These are phyloP conservation scores for Lepidocyrtoides sp. DNA, from an alignment of 2,888 invertebrate genomes.

Conservation along the genomic window DNA sequence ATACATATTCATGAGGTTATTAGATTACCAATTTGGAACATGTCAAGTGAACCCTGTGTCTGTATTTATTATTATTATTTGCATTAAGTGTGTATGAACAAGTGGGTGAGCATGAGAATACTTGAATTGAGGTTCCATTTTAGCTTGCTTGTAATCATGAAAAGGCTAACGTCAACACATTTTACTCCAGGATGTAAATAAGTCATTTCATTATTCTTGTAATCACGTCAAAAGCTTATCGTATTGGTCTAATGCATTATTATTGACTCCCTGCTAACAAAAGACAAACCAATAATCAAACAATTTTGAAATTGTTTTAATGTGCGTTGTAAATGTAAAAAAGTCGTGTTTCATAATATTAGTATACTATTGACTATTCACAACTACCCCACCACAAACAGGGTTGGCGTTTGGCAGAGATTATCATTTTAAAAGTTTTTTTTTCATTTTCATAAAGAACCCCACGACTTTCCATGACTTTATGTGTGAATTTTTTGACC, in stretches of 20 bases:
- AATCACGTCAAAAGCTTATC: no score
- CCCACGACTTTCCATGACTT: slow-evolving; percentile 51
- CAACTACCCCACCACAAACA: not conserved
- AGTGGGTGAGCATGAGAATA: not conserved
- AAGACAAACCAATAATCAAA: no score
- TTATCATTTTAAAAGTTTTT: not conserved
- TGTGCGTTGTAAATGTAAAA: not conserved
- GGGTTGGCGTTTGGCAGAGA: not conserved
- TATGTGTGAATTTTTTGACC: not conserved
- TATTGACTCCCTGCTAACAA: no score
- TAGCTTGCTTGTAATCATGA: not conserved
- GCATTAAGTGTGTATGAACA: slow-evolving; percentile 2
- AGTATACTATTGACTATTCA: slow-evolving; percentile 23
- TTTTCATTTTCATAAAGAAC: not conserved
- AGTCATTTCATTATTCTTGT: no score
- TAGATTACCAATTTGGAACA: slow-evolving; percentile 77
- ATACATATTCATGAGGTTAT: slow-evolving; percentile 82
- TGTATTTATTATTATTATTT: slow-evolving; percentile 18
- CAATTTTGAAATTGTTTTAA: no score
- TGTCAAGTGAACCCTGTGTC: slow-evolving; percentile 75
- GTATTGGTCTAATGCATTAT: no score
- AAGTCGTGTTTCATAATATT: slow-evolving; percentile 23
- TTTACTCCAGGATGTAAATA: no score
- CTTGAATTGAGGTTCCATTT: not conserved
- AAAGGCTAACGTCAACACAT: no score